Conservation (phyloP, 1,140 invertebrate species). For the Tribolium castaneum region DNA sequence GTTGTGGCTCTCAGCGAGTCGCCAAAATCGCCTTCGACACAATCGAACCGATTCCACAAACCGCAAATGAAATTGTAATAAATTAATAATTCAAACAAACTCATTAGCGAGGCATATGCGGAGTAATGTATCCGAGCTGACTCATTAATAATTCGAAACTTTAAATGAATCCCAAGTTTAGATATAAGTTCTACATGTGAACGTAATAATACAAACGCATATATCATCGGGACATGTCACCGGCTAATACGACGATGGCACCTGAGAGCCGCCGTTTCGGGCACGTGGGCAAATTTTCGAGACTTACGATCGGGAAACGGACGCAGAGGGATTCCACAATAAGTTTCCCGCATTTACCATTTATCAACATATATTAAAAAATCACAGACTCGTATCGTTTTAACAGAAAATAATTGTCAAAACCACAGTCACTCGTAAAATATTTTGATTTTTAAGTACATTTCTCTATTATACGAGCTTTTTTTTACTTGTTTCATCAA, state of each 20-base stretch:
- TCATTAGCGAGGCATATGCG: conserved; percentile 60
- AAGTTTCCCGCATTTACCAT: no score
- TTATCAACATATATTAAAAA: no score
- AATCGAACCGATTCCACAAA: conserved; percentile 4
- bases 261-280: background rate
- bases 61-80: conserved; percentile 53
- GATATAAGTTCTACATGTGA: conserved; percentile 60
- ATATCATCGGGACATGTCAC: conserved; percentile 58
- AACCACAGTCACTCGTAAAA: no score
- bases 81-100: conserved; percentile 62
- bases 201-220: conserved; percentile 60
- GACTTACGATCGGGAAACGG: background rate
- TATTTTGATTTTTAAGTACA: no score
- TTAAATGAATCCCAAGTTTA: conserved; percentile 61
- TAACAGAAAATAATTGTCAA: no score
- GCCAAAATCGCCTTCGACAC: background rate
- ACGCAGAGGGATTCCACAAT: no score
- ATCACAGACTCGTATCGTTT: no score
- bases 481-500: no score
- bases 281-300: background rate
- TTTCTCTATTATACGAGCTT: no score
- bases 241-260: conserved; percentile 49
- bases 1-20: background rate
- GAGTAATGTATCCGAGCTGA: conserved; percentile 59
- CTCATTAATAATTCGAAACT: conserved; percentile 63